Evolutionary conservation across 2,797 vertebrate genomes (phyloP), one percentile per base, ranked within the genome.

Genomic region (Cygnus olor): DNA sequence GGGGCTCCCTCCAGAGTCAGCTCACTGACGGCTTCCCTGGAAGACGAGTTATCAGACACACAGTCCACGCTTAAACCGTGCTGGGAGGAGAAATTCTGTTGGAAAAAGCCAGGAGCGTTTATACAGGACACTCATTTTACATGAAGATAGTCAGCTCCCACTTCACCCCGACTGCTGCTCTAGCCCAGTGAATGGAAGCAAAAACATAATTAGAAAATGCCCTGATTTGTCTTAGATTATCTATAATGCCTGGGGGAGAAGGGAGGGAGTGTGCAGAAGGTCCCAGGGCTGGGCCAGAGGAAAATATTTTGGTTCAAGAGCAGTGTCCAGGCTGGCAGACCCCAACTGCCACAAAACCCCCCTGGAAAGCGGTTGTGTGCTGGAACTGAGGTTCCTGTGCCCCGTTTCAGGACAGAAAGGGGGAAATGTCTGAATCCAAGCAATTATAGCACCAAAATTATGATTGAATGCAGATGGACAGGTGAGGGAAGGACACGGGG

Each of bases 1-100:
- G 10, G 47, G 27, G 82, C 13, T 86, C 85, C 57, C 66, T 98
- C 98, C 86, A 95, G 94, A 96, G 96, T 96, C 96, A 98, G 95
- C 97, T 98, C 98, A 81, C 97, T 96, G 97, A 97, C 96, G 85
- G 98, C 98, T 93, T 98, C 98, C 97, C 98, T 98, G 97, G 98
- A 98, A 60, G 98, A 98, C 34, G 98, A 97, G 97, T 98, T 97
- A 95, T 98, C 98, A 93, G 98, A 97, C 82, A 97, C 97, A 95
- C 96, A 97, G 97, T 97, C 98, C 95, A 97, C 95, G 38, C 97
- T 98, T 88, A 97, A 98, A 53, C 98, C 92, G 78, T 95, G 97
- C 97, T 97, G 97, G 61, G 73, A 88, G 47, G 72, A 38, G 58
- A 7, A 36, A 30, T 61, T 90, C 96, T 96, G 95, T 51, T 38